Percentiles rank a stretch among this genome's conserved stretches.
Evolutionary conservation across 2,113 vertebrate genomes (phyloP).

Genomic region (Microcebus murinus): DNA sequence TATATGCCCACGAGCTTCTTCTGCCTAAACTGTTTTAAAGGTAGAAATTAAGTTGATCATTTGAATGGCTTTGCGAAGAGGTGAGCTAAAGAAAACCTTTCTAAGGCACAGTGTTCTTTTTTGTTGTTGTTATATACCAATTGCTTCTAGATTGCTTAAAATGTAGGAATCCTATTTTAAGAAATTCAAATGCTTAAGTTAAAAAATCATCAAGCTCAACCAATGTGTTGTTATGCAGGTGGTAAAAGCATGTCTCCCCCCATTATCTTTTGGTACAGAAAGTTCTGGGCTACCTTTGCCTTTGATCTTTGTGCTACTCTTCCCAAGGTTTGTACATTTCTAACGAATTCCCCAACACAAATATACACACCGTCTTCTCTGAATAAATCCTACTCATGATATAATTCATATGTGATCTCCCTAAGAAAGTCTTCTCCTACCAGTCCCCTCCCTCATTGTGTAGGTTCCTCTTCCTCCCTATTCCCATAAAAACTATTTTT

Average conservation of each 20-base stretch:
- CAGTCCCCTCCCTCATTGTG: background rate
- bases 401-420: background rate
- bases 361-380: background rate
- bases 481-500: background rate
- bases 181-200: background rate
- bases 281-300: background rate
- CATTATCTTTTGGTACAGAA: background rate
- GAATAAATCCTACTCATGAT: background rate
- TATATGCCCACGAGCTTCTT: background rate
- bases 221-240: background rate
- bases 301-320: background rate
- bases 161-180: background rate
- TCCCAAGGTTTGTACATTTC: rapidly evolving
- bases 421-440: background rate
- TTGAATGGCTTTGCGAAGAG: constrained; percentile 36
- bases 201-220: background rate
- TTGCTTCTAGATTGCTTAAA: background rate
- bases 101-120: background rate
- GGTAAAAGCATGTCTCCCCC: background rate
- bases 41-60: constrained; percentile 41
- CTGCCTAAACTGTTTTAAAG: constrained; percentile 25
- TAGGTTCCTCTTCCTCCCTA: background rate
- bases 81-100: background rate
- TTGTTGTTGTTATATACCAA: background rate
- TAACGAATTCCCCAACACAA: background rate